These are phyloP conservation scores for Cepphus grylle DNA, from an alignment of 2,113 vertebrate genomes.

Conservation along the genomic window DNA sequence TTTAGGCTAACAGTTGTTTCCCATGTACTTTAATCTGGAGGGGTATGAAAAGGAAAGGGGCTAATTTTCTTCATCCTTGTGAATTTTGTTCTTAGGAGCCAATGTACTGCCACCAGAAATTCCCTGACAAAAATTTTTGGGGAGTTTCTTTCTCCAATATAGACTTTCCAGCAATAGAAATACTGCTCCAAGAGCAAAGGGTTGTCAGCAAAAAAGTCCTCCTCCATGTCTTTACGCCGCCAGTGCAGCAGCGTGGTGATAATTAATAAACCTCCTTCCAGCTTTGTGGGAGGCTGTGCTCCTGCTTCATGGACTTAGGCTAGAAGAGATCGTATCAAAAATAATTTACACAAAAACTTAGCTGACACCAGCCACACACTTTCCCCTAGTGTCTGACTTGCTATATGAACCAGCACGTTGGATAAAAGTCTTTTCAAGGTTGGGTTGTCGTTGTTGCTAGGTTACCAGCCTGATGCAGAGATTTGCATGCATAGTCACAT, in stretches of 20 bases:
- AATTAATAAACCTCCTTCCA: not conserved
- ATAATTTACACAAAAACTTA: not conserved
- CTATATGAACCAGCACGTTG: not conserved
- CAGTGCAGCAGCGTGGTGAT: not conserved
- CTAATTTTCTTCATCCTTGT: not conserved
- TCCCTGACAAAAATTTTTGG: not conserved
- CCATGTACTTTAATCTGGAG: not conserved
- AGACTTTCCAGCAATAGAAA: not conserved
- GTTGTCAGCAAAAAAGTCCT: not conserved
- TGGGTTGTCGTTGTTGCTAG: conserved; percentile 9
- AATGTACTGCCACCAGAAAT: not conserved
- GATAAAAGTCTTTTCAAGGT: not conserved
- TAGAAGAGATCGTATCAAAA: not conserved
- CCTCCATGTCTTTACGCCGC: not conserved
- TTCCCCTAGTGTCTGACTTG: not conserved
- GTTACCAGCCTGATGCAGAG: not conserved
- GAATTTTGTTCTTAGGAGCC: not conserved
- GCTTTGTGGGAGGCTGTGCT: not conserved
- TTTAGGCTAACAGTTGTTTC: not conserved
- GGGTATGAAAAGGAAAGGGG: not conserved
- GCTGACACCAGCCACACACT: not conserved
- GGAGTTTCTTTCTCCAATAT: not conserved
- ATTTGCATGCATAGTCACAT: not conserved
- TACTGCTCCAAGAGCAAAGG: not conserved
- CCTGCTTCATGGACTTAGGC: not conserved